A percentile compares a stretch with the other conserved stretches of the same genome.
These are phyloP conservation scores for Scomber japonicus DNA, from an alignment of 2,113 vertebrate genomes.

Conservation along the genomic window DNA sequence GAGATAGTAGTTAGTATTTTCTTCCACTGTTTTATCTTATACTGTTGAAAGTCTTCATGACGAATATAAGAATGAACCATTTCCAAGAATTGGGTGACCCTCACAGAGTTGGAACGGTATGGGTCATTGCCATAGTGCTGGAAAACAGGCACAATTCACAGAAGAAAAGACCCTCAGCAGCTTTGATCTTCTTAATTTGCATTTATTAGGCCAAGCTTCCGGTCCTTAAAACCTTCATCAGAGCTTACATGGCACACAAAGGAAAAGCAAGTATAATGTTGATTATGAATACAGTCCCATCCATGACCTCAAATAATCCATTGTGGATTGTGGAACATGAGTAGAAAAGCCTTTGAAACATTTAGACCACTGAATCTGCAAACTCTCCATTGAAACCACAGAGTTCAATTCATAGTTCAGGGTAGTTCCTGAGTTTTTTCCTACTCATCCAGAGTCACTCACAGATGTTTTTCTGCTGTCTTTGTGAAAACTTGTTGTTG, in stretches of 20 bases:
- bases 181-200: not conserved
- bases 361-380: not conserved
- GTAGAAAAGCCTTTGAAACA: not conserved
- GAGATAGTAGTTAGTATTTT: slow-evolving; percentile 50
- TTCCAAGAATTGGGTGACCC: not conserved
- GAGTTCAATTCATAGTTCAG: not conserved
- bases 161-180: not conserved
- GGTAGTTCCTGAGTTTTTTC: not conserved
- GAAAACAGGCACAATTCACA: not conserved
- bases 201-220: not conserved
- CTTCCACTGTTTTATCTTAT: not conserved
- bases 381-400: not conserved
- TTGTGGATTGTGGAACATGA: not conserved
- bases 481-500: not conserved
- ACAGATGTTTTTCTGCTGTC: not conserved
- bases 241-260: not conserved
- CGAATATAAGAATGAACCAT: not conserved
- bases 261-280: not conserved
- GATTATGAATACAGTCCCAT: not conserved
- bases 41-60: not conserved
- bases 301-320: not conserved
- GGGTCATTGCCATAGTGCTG: not conserved
- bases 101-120: not conserved
- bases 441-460: not conserved
- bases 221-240: not conserved